A percentile compares a stretch with the other conserved stretches of the same genome.
These are phyloP conservation scores for Catharus ustulatus DNA, from an alignment of 2,797 vertebrate genomes.

Conservation along the genomic window DNA sequence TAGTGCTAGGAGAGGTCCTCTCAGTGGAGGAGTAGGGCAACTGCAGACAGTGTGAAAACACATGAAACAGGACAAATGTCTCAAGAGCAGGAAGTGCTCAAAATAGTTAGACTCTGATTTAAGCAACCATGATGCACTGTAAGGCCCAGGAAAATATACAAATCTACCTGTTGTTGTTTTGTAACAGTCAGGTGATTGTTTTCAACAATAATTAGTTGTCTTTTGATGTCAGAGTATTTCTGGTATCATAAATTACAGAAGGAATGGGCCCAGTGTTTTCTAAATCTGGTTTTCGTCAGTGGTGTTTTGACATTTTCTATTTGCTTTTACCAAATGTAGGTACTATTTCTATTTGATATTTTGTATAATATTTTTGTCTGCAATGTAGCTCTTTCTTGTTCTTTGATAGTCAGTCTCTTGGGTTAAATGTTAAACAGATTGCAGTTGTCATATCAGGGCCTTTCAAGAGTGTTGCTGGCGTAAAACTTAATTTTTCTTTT, in stretches of 20 bases:
- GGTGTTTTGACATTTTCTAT: background rate
- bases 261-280: background rate
- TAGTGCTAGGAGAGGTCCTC: background rate
- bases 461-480: background rate
- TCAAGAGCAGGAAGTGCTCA: background rate
- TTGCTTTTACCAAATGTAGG: background rate
- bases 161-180: background rate
- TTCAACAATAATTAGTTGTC: background rate
- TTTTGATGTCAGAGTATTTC: background rate
- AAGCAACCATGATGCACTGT: background rate
- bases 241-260: background rate
- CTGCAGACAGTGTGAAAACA: background rate
- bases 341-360: background rate
- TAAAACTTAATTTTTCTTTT: background rate
- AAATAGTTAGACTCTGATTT: background rate
- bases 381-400: background rate
- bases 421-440: slow-evolving; percentile 1
- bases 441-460: background rate
- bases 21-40: background rate
- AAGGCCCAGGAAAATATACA: background rate
- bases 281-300: background rate
- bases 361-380: background rate
- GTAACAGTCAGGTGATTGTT: background rate
- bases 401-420: slow-evolving; percentile 7
- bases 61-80: background rate